Conservation (phyloP, 2,888 invertebrate species). For the Camponotus fellah region DNA sequence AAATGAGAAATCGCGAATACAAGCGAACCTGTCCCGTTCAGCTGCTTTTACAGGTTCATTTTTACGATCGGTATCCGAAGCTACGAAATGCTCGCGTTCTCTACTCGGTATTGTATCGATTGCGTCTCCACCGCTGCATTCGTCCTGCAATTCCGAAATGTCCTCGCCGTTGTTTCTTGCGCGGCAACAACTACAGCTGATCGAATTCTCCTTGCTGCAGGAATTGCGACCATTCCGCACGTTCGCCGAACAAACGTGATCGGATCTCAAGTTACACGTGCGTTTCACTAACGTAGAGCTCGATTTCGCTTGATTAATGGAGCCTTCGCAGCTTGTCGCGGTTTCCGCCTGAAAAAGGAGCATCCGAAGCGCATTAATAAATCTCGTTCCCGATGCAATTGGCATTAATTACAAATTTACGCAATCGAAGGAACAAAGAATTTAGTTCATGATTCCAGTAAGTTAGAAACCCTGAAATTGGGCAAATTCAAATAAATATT, state of each 20-base stretch:
- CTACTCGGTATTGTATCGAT: slow-evolving; percentile 60
- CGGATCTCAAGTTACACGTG: slow-evolving; percentile 39
- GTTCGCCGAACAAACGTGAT: slow-evolving; percentile 29
- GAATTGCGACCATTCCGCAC: slow-evolving; percentile 50
- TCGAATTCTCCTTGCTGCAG: slow-evolving; percentile 55
- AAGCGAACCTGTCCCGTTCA: slow-evolving; percentile 20
- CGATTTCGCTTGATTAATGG: slow-evolving; percentile 54
- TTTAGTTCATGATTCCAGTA: neutral
- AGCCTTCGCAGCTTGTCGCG: slow-evolving; percentile 46
- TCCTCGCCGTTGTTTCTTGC: slow-evolving; percentile 54
- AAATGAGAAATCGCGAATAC: neutral
- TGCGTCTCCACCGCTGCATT: slow-evolving; percentile 65
- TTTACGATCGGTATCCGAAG: slow-evolving; percentile 5
- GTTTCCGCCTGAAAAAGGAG: slow-evolving; percentile 56
- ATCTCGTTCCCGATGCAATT: neutral
- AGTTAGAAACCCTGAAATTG: neutral
- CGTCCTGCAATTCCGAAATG: slow-evolving; percentile 51
- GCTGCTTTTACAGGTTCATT: slow-evolving; percentile 21
- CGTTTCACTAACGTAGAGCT: slow-evolving; percentile 46
- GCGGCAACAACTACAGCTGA: slow-evolving; percentile 68
- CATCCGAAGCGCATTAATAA: slow-evolving; percentile 27
- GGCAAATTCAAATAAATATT: neutral
- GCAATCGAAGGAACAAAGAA: neutral
- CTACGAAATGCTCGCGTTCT: slow-evolving; percentile 46
- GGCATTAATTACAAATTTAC: neutral